These are phyloP conservation scores for Bellardia pandia DNA, from an alignment of 2,888 invertebrate genomes.

Conservation along the genomic window DNA sequence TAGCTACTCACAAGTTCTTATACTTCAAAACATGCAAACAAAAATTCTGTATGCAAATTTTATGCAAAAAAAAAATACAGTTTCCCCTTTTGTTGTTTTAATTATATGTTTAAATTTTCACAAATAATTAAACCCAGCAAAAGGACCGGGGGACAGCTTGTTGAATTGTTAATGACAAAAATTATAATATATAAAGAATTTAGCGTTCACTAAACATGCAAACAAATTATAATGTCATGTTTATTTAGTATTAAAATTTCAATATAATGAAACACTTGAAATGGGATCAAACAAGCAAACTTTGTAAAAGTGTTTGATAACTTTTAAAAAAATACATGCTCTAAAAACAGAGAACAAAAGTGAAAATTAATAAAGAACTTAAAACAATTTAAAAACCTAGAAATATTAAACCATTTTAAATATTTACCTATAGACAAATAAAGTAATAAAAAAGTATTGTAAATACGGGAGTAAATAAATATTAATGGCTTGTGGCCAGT, in stretches of 20 bases:
- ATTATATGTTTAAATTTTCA: not conserved
- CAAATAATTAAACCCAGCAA: conserved; percentile 18
- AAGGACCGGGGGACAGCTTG: not conserved
- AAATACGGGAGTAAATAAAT: not conserved
- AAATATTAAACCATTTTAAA: not conserved
- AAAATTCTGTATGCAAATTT: conserved; percentile 24
- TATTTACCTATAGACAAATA: not conserved
- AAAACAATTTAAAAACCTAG: not conserved
- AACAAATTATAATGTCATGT: conserved; percentile 11
- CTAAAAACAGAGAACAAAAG: too few relatives aligned
- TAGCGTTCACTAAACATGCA: not conserved
- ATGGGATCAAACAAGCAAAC: not conserved
- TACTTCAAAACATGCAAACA: not conserved
- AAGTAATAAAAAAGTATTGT: not conserved
- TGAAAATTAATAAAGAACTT: not conserved
- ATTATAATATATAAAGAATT: not conserved
- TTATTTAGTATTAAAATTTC: conserved; percentile 11
- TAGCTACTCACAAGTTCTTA: not conserved
- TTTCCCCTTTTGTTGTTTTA: not conserved
- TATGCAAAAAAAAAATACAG: conserved; percentile 9
- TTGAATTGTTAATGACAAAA: not conserved
- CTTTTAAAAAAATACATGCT: not conserved
- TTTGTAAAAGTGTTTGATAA: not conserved
- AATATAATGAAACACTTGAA: not conserved
- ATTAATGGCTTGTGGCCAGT: conserved; percentile 28